Evolutionary conservation across 2,888 invertebrate genomes (phyloP), one percentile per base, ranked within the genome.

Genomic region (Ectemnius continuus): DNA sequence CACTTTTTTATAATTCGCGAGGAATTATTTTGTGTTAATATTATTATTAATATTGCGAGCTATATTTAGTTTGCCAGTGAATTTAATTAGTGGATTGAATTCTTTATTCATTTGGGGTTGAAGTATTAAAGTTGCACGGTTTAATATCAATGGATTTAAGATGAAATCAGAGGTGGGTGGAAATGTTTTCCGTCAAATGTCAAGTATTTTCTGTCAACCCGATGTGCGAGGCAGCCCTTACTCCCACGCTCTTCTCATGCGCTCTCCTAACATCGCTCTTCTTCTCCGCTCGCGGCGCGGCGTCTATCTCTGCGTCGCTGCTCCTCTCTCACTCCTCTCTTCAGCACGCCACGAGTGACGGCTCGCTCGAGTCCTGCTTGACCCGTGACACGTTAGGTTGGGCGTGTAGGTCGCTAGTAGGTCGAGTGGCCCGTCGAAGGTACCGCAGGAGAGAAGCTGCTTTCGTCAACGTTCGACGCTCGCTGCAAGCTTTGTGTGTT

Each of bases 321-420:
- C 68, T 69, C 65, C 63, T 67, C 66, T 56, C 67, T 67, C 59
- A n/a, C n/a, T 67, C 71, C 23, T 67, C 71, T 48, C 63, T 58
- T 48, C n/a, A 58, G 58, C 56, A 11, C 52, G 13, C 36, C 62
- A 36, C 36, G 36, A 36, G 36, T 36, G 36, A 36, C 62, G 28
- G 65, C 66, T 63, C 75, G 56, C 67, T 61, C 64, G 56, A 74
- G 70, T 76, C 72, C 71, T 73, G 79, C 82, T 82, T 81, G 82
- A 82, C 80, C 82, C 77, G 70, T 63, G 67, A 60, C 73, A 75
- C 71, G 80, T 77, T 80, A 77, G 75, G 77, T 77, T 82, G 75
- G 78, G 63, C 74, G 79, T 80, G 73, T 70, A 77, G 76, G 76
- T 82, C 77, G 74, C 61, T 61, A 79, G 68, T 82, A 75, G 79